These are phyloP conservation scores for Lordiphosa collinella DNA, from an alignment of 1,140 invertebrate species.

Conservation along the genomic window DNA sequence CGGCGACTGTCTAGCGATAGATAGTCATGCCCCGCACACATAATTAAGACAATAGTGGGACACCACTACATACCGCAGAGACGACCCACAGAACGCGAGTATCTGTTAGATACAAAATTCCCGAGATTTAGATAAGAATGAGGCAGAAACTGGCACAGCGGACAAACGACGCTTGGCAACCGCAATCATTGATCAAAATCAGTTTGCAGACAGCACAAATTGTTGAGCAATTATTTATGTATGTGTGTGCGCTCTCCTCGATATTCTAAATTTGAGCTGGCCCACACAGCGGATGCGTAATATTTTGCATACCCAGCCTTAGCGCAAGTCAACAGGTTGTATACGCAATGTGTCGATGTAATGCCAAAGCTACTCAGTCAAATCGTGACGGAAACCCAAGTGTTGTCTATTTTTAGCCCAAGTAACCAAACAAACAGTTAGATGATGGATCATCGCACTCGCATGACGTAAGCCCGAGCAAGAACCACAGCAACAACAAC, in stretches of 20 bases:
- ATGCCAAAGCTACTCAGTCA: neutral
- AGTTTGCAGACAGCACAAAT: conserved; percentile 75
- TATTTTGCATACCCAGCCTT: no score
- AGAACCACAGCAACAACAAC: no score
- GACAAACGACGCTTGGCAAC: neutral
- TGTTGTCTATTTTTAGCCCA: conserved; percentile 28
- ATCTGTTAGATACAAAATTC: conserved; percentile 1
- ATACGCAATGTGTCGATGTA: neutral
- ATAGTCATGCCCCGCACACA: conserved; percentile 62
- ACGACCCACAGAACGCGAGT: conserved; percentile 1
- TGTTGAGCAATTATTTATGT: conserved; percentile 73
- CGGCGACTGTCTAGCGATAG: conserved; percentile 31
- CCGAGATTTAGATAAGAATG: conserved; percentile 28
- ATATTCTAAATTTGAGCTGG: no score
- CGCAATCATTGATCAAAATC: conserved; percentile 58
- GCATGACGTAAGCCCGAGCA: no score
- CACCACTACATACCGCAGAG: conserved; percentile 13
- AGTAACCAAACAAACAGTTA: neutral
- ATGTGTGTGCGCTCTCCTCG: conserved; percentile 14
- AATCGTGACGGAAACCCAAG: conserved; percentile 52
- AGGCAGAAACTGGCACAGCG: conserved; percentile 1
- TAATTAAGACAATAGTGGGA: conserved; percentile 65
- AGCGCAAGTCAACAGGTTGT: no score
- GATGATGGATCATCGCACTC: no score
- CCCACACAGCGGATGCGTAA: no score